Base-by-base conservation (phyloP, 2,888 invertebrate species). In the Pseudococcus longispinus region DNA sequence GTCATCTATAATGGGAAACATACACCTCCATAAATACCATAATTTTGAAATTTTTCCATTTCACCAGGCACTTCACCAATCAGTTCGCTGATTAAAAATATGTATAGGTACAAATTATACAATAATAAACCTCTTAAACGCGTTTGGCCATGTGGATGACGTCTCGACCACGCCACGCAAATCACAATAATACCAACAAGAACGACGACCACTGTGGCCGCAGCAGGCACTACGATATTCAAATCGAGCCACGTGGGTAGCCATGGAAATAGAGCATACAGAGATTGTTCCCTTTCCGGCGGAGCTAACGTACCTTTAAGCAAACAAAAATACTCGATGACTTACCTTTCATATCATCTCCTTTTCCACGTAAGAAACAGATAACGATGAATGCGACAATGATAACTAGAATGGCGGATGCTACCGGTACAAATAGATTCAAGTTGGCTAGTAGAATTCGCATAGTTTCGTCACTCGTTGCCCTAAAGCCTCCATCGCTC, bases 381-480 rank as follows among this genome's bases (percentile, higher is more conserved):
- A 97, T 96, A 91, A 98, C 96, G 91, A 96, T 94, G 91, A 97
- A 94, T 90, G 97, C 97, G 92, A 97, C 95, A 91, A 97, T 95
- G 92, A 97, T 96, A 92, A 98, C 97, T 90, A 97, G 93, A 90
- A 96, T 93, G 90, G 97, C 96, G 89, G 97, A 96, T 91, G 96
- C 95, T 90, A 97, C 96, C 87, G 97, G 97, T 90, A 98, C 96
- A 92, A 98, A 96, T 91, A 98, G 94, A 93, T 97, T 96, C 91
- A 97, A 94, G 92, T 97, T 96, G 90, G 96, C 94, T 92, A 96
- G 94, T 91, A 97, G 94, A 90, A 96, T 94, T 93, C 95, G 95
- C 92, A 96, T 93, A 89, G 96, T 95, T 91, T 95, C 95, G 92
- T 96, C 95, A 90, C 94, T 92, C 87, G 89, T 88, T 26, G 88